Evolutionary conservation across 2,113 vertebrate species (phyloP).

Genomic region (Aptenodytes patagonicus): DNA sequence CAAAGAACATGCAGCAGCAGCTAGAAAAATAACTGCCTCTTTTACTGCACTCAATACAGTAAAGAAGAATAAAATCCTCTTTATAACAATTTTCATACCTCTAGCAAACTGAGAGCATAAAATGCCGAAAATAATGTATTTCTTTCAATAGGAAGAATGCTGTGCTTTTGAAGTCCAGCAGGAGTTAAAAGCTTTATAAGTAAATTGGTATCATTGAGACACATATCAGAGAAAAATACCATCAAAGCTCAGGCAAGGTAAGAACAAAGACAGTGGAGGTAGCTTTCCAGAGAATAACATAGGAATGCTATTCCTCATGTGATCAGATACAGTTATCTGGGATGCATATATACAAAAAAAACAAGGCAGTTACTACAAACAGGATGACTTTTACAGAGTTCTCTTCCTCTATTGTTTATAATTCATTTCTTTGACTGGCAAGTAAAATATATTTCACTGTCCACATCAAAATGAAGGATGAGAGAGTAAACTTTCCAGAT

Average conservation of each 20-base stretch:
- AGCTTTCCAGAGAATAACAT: background rate
- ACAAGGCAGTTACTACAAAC: background rate
- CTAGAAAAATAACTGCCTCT: background rate
- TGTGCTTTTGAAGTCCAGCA: background rate
- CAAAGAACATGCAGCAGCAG: background rate
- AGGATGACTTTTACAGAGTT: background rate
- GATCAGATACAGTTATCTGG: background rate
- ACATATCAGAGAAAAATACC: background rate
- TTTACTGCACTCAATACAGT: background rate
- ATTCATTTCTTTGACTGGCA: background rate
- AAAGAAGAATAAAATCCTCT: background rate
- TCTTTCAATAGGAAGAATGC: background rate
- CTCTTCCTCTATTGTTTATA: background rate
- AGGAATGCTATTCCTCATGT: background rate
- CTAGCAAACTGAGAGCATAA: background rate
- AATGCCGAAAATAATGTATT: background rate
- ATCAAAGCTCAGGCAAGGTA: background rate
- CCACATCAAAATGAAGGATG: background rate
- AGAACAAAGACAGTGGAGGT: background rate
- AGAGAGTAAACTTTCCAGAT: background rate
- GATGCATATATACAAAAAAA: background rate
- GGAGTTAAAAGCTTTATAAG: background rate
- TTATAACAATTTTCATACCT: background rate
- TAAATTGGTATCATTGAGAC: background rate
- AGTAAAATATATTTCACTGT: background rate